These are phyloP conservation scores for Aricia agestis DNA, from an alignment of 1,140 invertebrate genomes.

Conservation along the genomic window DNA sequence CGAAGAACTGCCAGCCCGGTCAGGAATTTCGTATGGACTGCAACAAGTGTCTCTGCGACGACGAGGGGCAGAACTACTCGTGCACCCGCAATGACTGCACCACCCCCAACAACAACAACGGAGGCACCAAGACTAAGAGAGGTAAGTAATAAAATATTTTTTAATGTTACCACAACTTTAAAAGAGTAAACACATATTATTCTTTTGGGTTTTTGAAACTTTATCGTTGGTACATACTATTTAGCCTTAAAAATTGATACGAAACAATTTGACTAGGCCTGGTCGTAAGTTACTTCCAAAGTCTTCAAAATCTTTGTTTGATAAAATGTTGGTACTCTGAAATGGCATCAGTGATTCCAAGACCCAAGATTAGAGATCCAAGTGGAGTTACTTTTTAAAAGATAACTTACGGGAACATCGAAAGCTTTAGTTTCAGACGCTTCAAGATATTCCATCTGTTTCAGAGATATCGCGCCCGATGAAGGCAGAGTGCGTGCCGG, in stretches of 20 bases:
- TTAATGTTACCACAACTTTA: neutral
- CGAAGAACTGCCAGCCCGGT: constrained; percentile 58
- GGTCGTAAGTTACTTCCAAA: too few species aligned
- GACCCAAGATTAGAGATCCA: too few species aligned
- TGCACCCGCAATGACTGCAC: constrained; percentile 68
- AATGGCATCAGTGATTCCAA: too few species aligned
- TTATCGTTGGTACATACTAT: too few species aligned
- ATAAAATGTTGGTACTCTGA: too few species aligned
- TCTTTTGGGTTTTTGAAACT: too few species aligned
- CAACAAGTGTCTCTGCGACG: constrained; percentile 71
- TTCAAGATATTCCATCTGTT: constrained; percentile 9
- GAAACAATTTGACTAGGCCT: too few species aligned
- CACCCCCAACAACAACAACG: constrained; percentile 47
- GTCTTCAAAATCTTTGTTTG: too few species aligned
- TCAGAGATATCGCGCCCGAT: constrained; percentile 42
- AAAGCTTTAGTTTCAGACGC: neutral
- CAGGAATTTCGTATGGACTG: constrained; percentile 71
- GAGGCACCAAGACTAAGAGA: constrained; percentile 49
- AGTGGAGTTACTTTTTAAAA: too few species aligned
- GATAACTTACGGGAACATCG: too few species aligned
- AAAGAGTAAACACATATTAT: too few species aligned
- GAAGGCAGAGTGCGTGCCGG: constrained; percentile 52
- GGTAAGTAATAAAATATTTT: constrained; percentile 44
- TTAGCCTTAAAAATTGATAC: too few species aligned
- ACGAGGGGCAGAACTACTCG: constrained; percentile 62